phyloP scores from a whole-genome alignment of 2,113 vertebrate species.

The Noturus placidus region DNA sequence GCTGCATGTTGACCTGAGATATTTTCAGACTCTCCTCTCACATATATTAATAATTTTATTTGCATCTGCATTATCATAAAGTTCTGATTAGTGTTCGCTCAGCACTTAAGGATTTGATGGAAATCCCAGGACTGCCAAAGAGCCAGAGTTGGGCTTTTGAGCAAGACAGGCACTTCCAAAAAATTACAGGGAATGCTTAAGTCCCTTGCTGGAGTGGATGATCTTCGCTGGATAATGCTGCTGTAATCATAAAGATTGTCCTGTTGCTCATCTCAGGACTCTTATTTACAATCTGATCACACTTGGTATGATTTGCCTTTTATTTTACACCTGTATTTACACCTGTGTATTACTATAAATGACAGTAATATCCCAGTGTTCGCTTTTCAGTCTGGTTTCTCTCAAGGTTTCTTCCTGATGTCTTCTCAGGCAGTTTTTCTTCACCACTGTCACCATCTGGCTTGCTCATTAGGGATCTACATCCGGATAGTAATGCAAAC shows the following conservation, averaged over 20 bases:
- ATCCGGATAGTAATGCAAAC: no score
- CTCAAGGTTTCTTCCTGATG: background rate
- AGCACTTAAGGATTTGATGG: background rate
- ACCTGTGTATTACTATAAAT: background rate
- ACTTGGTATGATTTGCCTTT: background rate
- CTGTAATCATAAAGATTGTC: background rate
- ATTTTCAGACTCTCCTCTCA: no score
- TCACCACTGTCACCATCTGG: no score
- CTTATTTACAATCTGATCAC: background rate
- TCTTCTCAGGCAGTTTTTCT: background rate
- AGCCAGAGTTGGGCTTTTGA: background rate
- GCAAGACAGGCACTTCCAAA: background rate
- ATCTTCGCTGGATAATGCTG: background rate
- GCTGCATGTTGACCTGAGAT: background rate
- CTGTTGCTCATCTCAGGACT: background rate
- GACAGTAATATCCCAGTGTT: background rate
- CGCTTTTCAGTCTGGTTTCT: background rate
- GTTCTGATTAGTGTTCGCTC: background rate
- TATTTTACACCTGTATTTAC: background rate
- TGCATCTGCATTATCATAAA: background rate
- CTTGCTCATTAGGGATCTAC: no score
- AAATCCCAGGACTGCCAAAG: background rate
- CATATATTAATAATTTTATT: conserved; percentile 5
- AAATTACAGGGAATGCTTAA: background rate
- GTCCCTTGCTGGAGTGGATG: background rate